Conservation (phyloP, 2,797 vertebrate genomes). For the Anguilla pacifica region DNA sequence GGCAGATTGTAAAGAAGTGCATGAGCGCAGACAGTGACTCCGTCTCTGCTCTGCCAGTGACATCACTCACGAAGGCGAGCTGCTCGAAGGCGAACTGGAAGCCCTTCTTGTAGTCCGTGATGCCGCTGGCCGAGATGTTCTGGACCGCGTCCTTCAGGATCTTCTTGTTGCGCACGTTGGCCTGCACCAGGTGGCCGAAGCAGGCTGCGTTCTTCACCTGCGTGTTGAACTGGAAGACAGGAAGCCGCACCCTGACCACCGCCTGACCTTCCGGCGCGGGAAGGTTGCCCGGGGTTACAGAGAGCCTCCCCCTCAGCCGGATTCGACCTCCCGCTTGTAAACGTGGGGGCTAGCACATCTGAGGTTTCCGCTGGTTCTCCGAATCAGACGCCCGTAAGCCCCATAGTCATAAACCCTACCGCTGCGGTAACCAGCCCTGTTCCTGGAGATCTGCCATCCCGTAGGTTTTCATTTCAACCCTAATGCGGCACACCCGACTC, state of each 20-base stretch:
- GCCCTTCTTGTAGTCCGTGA: constrained; percentile 91
- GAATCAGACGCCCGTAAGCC: background rate
- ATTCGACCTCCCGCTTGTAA: background rate
- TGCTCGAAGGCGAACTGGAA: constrained; percentile 92
- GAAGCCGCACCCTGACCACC: constrained; percentile 39
- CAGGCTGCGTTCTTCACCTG: constrained; percentile 84
- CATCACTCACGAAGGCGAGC: constrained; percentile 78
- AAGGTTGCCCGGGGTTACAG: too few species aligned
- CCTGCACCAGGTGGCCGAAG: constrained; percentile 93
- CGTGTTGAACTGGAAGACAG: constrained; percentile 85
- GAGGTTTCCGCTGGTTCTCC: background rate
- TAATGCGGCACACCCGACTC: too few species aligned
- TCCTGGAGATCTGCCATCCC: too few species aligned
- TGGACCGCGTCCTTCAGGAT: constrained; percentile 88
- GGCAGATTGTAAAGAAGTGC: too few species aligned
- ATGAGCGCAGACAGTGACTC: too few species aligned
- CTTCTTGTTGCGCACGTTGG: constrained; percentile 95
- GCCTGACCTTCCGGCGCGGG: constrained; percentile 46
- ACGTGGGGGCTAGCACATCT: background rate
- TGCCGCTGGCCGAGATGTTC: constrained; percentile 88
- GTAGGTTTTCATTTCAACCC: too few species aligned
- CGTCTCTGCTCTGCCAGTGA: background rate
- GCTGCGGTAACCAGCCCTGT: too few species aligned
- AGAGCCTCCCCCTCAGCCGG: background rate
- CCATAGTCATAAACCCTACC: background rate